Conservation (phyloP, 2,888 invertebrate genomes). For the Andrena minutula region DNA sequence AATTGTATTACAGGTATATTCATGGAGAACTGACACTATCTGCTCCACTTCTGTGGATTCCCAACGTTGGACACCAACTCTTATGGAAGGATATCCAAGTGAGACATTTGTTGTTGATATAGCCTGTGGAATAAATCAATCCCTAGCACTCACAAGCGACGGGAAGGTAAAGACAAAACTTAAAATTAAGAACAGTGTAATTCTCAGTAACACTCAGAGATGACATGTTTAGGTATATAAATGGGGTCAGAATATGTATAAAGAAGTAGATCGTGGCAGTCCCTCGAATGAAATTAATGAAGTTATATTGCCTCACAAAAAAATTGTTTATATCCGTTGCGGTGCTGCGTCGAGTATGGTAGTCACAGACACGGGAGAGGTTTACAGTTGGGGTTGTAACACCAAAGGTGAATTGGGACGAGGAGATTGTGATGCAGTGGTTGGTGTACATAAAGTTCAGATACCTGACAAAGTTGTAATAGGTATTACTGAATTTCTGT, state of each 20-base stretch:
- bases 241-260: too few relatives aligned
- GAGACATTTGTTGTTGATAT: constrained; percentile 85
- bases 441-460: constrained; percentile 85
- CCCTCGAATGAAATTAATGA: constrained; percentile 86
- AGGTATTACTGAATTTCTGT: constrained; percentile 79
- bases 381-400: constrained; percentile 88
- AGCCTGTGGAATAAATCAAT: constrained; percentile 88
- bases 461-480: constrained; percentile 84
- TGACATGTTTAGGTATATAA: too few relatives aligned
- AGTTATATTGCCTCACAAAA: constrained; percentile 81
- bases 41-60: too few relatives aligned
- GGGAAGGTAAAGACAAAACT: too few relatives aligned
- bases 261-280: constrained; percentile 87
- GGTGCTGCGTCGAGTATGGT: constrained; percentile 87
- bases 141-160: too few relatives aligned
- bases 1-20: constrained; percentile 83
- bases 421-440: constrained; percentile 87
- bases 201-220: too few relatives aligned
- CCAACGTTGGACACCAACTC: constrained; percentile 85
- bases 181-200: too few relatives aligned
- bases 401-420: constrained; percentile 87
- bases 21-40: constrained; percentile 61
- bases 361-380: too few relatives aligned
- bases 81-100: constrained; percentile 84
- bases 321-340: constrained; percentile 86